Conservation (phyloP, 2,113 vertebrate species). For the Actenoides hombroni region DNA sequence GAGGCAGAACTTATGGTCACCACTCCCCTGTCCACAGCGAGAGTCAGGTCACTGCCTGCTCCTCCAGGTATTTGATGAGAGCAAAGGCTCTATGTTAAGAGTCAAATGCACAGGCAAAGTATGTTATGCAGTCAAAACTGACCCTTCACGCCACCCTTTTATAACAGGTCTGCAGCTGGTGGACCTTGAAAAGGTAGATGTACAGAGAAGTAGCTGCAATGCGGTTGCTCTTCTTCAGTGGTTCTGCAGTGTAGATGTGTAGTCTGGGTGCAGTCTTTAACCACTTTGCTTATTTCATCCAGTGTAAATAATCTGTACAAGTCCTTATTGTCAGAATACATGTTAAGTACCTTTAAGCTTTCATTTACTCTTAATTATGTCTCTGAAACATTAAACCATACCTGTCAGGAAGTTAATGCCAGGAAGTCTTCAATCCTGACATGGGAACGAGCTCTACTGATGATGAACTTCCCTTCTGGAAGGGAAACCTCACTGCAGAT, state of each 20-base stretch:
- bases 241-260: neutral
- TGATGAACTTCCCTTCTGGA: neutral
- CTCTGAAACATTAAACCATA: constrained; percentile 15
- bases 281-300: neutral
- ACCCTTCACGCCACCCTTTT: neutral
- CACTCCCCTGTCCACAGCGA: neutral
- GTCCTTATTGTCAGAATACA: neutral
- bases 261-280: neutral
- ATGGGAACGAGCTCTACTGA: neutral
- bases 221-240: neutral
- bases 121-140: neutral
- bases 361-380: neutral
- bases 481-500: neutral
- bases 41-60: neutral
- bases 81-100: neutral
- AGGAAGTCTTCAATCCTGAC: neutral
- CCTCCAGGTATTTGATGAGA: neutral
- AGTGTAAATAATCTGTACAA: neutral
- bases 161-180: neutral
- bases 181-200: neutral
- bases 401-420: neutral
- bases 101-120: too few species aligned
- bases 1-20: neutral
- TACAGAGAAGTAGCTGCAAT: neutral
- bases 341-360: neutral